Percentiles rank a stretch among this genome's conserved stretches.
These are phyloP conservation scores for Melipona quadrifasciata DNA, from an alignment of 1,140 invertebrate genomes.

Conservation along the genomic window DNA sequence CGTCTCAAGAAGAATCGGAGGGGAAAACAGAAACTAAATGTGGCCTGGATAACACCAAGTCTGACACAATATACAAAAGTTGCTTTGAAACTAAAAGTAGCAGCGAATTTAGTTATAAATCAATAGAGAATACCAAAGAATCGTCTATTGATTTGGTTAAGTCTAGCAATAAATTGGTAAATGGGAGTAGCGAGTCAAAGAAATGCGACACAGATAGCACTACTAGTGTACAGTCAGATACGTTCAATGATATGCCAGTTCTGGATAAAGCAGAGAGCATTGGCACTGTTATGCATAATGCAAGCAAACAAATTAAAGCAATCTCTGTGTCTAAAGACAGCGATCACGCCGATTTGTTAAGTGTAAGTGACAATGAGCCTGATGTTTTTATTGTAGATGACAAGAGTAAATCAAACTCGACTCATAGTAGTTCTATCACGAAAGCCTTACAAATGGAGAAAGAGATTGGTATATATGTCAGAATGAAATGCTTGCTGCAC, in stretches of 20 bases:
- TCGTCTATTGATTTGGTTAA: constrained; percentile 26
- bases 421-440: constrained; percentile 13
- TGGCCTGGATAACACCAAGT: constrained; percentile 52
- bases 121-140: constrained; percentile 54
- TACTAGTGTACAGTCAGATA: constrained; percentile 51
- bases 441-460: constrained; percentile 65
- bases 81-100: constrained; percentile 55
- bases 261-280: constrained; percentile 18
- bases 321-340: constrained; percentile 24
- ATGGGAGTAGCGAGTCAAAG: constrained; percentile 55
- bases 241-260: constrained; percentile 13
- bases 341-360: constrained; percentile 61
- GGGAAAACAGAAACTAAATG: constrained; percentile 42
- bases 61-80: constrained; percentile 60
- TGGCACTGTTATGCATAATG: not conserved
- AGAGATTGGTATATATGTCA: constrained; percentile 71
- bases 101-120: constrained; percentile 61
- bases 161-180: constrained; percentile 48
- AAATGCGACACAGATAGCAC: constrained; percentile 53
- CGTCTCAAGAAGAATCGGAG: constrained; percentile 63
- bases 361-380: constrained; percentile 66
- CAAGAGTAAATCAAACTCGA: constrained; percentile 58
- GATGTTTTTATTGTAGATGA: constrained; percentile 65
- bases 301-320: not conserved
- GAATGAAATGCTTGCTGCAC: constrained; percentile 72